A percentile compares a stretch with the other conserved stretches of the same genome.
Conservation (phyloP, 2,113 vertebrate species). For the Cyanoderma ruficeps region DNA sequence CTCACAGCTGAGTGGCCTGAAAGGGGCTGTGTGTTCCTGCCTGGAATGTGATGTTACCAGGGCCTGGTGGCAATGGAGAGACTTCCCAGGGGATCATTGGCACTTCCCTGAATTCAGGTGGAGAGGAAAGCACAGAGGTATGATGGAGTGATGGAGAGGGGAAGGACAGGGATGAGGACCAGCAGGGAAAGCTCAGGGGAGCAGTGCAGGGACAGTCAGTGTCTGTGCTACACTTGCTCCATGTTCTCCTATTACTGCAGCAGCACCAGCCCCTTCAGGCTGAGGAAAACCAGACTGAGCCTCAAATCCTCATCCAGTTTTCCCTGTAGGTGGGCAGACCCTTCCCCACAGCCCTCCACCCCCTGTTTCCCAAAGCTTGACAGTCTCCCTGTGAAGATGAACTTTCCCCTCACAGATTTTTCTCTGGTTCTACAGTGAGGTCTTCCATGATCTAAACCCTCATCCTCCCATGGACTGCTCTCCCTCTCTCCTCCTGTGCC, state of each 20-base stretch:
- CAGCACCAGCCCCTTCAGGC: neutral
- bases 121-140: no score
- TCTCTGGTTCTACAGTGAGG: accelerated
- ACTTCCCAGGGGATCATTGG: neutral
- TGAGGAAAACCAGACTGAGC: neutral
- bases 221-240: neutral
- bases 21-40: neutral
- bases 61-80: no score
- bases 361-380: neutral
- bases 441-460: neutral
- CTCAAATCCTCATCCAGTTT: neutral
- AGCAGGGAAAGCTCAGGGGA: neutral
- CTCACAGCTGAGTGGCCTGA: neutral
- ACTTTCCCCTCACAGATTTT: neutral
- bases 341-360: neutral
- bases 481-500: accelerated
- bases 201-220: neutral
- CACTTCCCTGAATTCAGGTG: neutral
- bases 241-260: neutral
- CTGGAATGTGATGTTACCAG: neutral
- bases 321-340: neutral
- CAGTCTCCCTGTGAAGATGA: neutral
- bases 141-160: neutral
- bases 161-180: neutral
- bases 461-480: neutral